phyloP scores from a whole-genome alignment of 2,888 invertebrate species.

The Thyatira batis region DNA sequence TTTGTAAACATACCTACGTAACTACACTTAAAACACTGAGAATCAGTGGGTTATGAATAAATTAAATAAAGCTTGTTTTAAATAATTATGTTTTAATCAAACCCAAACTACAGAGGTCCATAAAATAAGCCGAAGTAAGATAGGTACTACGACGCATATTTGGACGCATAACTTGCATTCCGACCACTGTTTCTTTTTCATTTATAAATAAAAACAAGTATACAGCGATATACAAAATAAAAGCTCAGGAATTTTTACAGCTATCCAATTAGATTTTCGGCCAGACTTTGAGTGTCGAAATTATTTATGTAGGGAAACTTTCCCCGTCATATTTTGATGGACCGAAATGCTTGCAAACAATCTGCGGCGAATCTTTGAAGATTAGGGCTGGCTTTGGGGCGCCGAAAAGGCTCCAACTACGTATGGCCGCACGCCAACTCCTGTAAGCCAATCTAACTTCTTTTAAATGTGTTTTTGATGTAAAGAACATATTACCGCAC shows the following conservation, averaged over 20 bases:
- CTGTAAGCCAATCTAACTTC: constrained; percentile 82
- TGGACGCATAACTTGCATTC: not conserved
- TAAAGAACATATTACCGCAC: constrained; percentile 78
- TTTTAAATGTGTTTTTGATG: constrained; percentile 83
- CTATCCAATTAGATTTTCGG: constrained; percentile 21
- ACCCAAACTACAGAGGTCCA: not conserved
- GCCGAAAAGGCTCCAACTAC: constrained; percentile 71
- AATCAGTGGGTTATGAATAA: constrained; percentile 60
- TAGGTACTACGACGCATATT: not conserved
- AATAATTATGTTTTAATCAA: constrained; percentile 47
- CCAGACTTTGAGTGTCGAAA: constrained; percentile 39
- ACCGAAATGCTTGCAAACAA: constrained; percentile 74
- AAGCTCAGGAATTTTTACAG: constrained; percentile 10
- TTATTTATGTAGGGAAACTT: constrained; percentile 69
- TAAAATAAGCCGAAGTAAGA: not conserved
- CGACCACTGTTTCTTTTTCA: not conserved
- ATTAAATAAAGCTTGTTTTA: constrained; percentile 80
- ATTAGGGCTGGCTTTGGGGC: constrained; percentile 73
- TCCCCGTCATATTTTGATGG: constrained; percentile 73
- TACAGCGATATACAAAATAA: constrained; percentile 6
- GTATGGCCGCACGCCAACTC: constrained; percentile 78
- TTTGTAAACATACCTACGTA: constrained; percentile 54
- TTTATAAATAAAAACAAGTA: constrained; percentile 1
- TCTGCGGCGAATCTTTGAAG: constrained; percentile 74
- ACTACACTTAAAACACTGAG: constrained; percentile 59